Percentiles rank a stretch among this genome's conserved stretches.
Evolutionary conservation across 2,113 vertebrate species (phyloP).

Genomic region (Phaethornis superciliosus): DNA sequence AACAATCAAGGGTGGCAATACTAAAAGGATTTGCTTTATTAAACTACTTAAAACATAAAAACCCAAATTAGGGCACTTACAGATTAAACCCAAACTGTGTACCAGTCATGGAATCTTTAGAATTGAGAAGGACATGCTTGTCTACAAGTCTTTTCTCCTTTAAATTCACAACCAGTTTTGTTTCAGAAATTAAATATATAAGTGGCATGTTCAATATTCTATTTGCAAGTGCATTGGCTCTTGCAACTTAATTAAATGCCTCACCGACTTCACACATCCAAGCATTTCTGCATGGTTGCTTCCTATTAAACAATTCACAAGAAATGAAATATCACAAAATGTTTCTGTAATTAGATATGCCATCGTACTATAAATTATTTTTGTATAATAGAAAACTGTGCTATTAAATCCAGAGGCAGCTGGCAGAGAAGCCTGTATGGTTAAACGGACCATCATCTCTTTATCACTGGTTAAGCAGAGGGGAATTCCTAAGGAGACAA

Average conservation of each 20-base stretch:
- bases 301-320: constrained; percentile 1
- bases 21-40: neutral
- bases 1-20: neutral
- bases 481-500: constrained; percentile 48
- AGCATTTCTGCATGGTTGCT: constrained; percentile 13
- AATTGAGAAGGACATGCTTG: neutral
- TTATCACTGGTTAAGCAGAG: constrained; percentile 25
- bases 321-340: neutral
- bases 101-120: neutral
- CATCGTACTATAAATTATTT: constrained; percentile 4
- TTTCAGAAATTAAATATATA: neutral
- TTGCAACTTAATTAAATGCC: constrained; percentile 32
- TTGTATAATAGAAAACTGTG: neutral
- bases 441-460: constrained; percentile 31
- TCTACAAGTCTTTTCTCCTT: neutral
- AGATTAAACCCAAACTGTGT: neutral
- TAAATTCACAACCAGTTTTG: neutral
- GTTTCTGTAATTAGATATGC: neutral
- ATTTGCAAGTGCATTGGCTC: neutral
- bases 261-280: constrained; percentile 21
- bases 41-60: neutral
- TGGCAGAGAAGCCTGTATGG: constrained; percentile 5
- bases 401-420: constrained; percentile 44
- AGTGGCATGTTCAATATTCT: neutral
- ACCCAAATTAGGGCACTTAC: neutral